Evolutionary conservation across 2,113 vertebrate species (phyloP).

Genomic region (Furnarius figulus): DNA sequence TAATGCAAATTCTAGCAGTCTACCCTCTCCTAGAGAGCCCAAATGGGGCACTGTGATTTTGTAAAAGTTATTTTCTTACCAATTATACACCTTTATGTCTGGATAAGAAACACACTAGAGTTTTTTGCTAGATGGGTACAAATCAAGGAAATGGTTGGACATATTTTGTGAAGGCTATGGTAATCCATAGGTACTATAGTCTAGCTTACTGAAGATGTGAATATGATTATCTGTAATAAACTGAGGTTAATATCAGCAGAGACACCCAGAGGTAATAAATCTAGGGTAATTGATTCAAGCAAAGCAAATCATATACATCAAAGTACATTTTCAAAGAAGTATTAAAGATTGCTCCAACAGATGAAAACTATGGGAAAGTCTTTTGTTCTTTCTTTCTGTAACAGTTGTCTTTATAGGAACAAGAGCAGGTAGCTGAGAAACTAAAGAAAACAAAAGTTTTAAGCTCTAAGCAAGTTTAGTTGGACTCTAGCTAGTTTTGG

Average conservation of each 20-base stretch:
- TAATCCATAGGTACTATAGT: background rate
- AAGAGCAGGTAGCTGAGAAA: background rate
- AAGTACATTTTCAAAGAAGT: background rate
- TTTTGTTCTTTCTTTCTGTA: background rate
- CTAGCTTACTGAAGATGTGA: background rate
- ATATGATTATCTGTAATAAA: constrained; percentile 13
- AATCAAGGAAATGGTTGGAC: background rate
- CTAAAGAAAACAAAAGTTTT: background rate
- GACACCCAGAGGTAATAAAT: background rate
- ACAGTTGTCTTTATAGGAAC: background rate
- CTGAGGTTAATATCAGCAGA: background rate
- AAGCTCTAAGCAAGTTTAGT: background rate
- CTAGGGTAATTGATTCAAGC: background rate
- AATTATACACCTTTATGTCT: background rate
- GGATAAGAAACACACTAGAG: background rate
- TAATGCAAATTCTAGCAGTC: background rate
- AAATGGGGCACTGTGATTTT: background rate
- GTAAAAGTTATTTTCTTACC: background rate
- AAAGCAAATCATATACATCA: background rate
- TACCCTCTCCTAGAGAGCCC: background rate
- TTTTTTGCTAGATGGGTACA: background rate
- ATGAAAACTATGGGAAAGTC: background rate
- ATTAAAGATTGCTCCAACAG: background rate
- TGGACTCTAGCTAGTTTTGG: background rate
- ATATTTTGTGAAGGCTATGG: background rate